A percentile compares a stretch with the other conserved stretches of the same genome.
Evolutionary conservation across 2,113 vertebrate species (phyloP).

Genomic region (Ochotona princeps): DNA sequence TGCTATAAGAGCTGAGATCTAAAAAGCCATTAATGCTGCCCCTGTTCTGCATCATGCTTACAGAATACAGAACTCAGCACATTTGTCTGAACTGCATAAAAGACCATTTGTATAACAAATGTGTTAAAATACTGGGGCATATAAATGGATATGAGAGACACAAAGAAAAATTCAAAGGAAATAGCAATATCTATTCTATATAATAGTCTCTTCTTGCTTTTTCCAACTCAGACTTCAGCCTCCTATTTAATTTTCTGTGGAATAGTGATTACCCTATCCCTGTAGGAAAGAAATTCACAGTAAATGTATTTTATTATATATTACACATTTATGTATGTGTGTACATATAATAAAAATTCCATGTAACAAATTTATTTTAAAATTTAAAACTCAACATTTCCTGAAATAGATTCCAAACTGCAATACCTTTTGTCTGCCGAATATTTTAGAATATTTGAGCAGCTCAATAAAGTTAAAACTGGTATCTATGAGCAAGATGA

Average conservation of each 20-base stretch:
- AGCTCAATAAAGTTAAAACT: neutral
- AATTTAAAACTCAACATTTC: neutral
- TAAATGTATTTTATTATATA: neutral
- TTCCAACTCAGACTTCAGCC: constrained; percentile 6
- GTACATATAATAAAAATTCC: neutral
- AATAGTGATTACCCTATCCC: neutral
- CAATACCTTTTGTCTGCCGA: neutral
- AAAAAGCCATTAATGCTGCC: neutral
- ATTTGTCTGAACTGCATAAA: neutral
- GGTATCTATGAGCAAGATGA: neutral
- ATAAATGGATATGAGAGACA: neutral
- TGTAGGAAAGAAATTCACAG: constrained; percentile 29
- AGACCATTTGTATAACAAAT: neutral
- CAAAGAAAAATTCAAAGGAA: neutral
- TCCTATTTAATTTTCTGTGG: neutral
- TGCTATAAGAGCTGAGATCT: neutral
- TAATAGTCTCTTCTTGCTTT: neutral
- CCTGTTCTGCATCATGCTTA: neutral
- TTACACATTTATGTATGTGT: neutral
- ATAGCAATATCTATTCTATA: constrained; percentile 18
- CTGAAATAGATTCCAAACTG: neutral
- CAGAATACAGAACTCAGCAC: neutral
- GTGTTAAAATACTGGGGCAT: neutral
- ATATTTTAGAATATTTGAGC: neutral
- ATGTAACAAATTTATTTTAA: constrained; percentile 20